Conservation (phyloP, 1,140 invertebrate species). For the Lasioglossum baleicum region DNA sequence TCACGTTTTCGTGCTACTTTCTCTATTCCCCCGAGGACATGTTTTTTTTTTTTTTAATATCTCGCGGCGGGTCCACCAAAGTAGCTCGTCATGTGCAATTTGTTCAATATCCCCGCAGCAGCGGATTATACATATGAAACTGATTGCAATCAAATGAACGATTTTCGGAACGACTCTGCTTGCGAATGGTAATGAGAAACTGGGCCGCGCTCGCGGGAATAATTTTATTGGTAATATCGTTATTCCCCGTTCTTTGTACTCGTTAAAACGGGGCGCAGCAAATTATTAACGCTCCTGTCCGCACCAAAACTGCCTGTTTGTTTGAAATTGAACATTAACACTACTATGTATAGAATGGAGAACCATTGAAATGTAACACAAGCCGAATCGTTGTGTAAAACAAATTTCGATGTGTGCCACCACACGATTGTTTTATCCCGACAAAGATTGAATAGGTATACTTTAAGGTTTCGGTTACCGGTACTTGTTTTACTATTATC, state of each 20-base stretch:
- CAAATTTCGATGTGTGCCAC: no score
- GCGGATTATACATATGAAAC: constrained; percentile 6
- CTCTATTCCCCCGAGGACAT: not conserved
- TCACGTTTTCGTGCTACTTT: not conserved
- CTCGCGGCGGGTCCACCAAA: no score
- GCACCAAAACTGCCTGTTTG: not conserved
- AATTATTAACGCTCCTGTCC: constrained; percentile 8
- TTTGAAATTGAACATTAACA: no score
- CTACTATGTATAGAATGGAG: no score
- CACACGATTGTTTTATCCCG: no score
- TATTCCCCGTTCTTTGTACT: constrained; percentile 16
- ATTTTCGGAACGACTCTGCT: constrained; percentile 9
- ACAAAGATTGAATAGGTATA: no score
- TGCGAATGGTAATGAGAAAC: constrained; percentile 16
- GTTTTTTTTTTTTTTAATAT: not conserved
- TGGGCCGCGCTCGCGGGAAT: not conserved
- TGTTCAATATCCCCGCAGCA: not conserved
- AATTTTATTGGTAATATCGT: constrained; percentile 19
- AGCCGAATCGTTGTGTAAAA: no score
- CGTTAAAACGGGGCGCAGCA: not conserved
- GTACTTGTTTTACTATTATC: no score
- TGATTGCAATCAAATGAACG: constrained; percentile 35
- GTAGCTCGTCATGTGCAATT: not conserved
- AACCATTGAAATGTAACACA: no score
- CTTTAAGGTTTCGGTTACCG: no score